Percentiles rank a stretch among this genome's conserved stretches.
Evolutionary conservation across 2,888 invertebrate species (phyloP).

Genomic region (Drosophila neonasuta): DNA sequence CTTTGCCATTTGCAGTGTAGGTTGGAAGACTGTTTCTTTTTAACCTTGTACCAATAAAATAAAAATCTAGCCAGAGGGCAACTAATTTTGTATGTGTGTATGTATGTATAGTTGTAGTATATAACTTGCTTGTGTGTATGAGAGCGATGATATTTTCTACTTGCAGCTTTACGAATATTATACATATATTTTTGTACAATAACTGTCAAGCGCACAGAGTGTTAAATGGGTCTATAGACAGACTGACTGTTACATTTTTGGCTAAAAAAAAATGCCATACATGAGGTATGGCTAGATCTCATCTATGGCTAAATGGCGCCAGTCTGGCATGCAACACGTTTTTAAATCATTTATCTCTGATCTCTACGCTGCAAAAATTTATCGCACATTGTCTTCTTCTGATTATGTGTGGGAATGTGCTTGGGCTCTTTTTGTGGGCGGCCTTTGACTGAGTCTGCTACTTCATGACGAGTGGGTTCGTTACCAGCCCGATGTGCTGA

Average conservation of each 20-base stretch:
- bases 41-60: conserved; percentile 69
- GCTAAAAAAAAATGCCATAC: conserved; percentile 44
- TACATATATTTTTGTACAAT: conserved; percentile 23
- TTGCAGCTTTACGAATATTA: conserved; percentile 21
- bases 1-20: conserved; percentile 50
- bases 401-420: conserved; percentile 15
- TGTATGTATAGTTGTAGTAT: too few species aligned
- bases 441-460: conserved; percentile 44
- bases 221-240: conserved; percentile 37
- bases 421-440: conserved; percentile 39
- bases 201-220: conserved; percentile 33
- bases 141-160: conserved; percentile 17
- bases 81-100: too few species aligned
- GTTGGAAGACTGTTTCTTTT: conserved; percentile 10
- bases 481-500: conserved; percentile 56
- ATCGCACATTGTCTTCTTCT: conserved; percentile 34
- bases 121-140: too few species aligned
- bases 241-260: conserved; percentile 50
- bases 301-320: conserved; percentile 52
- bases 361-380: conserved; percentile 7
- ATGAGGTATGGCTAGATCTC: conserved; percentile 38
- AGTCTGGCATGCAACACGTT: conserved; percentile 41
- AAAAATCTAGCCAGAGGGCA: conserved; percentile 37
- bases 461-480: conserved; percentile 59
- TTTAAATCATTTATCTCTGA: conserved; percentile 37